Evolutionary conservation across 1,140 invertebrate genomes (phyloP), one percentile per base, ranked within the genome.

Genomic region (Euura lappo): DNA sequence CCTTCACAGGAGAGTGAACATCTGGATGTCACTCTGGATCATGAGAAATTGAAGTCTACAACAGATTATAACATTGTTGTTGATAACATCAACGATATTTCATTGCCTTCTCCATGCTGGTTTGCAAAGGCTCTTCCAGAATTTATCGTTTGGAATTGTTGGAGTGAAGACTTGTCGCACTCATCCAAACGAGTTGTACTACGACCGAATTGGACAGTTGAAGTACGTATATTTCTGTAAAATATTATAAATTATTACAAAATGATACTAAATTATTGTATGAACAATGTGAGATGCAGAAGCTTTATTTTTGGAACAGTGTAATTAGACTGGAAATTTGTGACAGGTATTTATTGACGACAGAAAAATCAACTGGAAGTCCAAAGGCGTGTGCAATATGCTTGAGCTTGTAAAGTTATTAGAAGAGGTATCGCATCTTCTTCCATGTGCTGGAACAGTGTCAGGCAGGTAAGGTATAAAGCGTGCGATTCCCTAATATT

Each of bases 231-330:
- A 51, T 51, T 51, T 6, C 47, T 11, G 11, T 51, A 51, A 51
- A 51, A 51, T 51, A 11, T 51, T 51, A 51, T 51, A 11, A 7
- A n/a, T n/a, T n/a, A n/a, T n/a, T n/a, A n/a, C n/a, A n/a, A n/a
- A n/a, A n/a, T n/a, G n/a, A n/a, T n/a, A n/a, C n/a, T n/a, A n/a
- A 51, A 51, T 51, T 51, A 51, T 51, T 51, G 47, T 51, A 51
- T 51, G 1, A 51, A 51, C 47, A 7, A 11, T 51, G 47, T 51
- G 11, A 51, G 47, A 51, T 51, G 6, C 6, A 51, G 11, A 11
- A 51, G 6, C 47, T 51, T 7, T 51, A 7, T 51, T 51, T 1
- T 51, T 51, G 47, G 47, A 51, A 51, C 11, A 51, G 47, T 51
- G 47, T 51, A 51, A 51, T 51, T 51, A 51, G 47, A 51, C 6